Evolutionary conservation across 37 sponge, comb jelly and placozoan genomes (phyloP).

Genomic region (Dysidea cf. avara): DNA sequence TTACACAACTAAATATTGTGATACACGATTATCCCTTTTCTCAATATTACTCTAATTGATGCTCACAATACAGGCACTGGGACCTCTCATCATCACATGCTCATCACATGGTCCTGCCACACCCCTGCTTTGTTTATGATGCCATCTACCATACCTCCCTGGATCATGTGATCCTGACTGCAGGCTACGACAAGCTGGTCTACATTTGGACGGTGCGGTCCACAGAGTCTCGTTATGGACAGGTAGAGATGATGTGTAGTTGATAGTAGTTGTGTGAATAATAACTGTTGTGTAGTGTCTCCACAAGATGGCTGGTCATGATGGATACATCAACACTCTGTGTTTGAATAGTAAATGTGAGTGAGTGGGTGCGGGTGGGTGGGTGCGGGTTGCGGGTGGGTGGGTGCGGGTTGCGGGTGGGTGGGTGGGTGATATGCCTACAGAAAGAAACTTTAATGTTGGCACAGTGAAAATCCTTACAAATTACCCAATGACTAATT

Average conservation of each 20-base stretch:
- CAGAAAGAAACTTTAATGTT: slow-evolving; percentile 3
- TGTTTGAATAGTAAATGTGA: background rate
- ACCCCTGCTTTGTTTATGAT: slow-evolving; percentile 85
- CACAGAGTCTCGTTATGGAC: background rate
- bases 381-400: slow-evolving; percentile 49
- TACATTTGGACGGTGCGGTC: slow-evolving; percentile 61
- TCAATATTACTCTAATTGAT: no score
- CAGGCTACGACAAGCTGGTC: slow-evolving; percentile 71
- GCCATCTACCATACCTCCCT: slow-evolving; percentile 47
- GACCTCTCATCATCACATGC: background rate
- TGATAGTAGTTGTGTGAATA: background rate
- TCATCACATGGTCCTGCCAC: slow-evolving; percentile 70
- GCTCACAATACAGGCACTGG: background rate
- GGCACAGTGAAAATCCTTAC: slow-evolving; percentile 14
- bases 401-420: slow-evolving; percentile 46
- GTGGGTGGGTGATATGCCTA: slow-evolving; percentile 3
- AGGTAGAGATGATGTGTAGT: slow-evolving; percentile 10
- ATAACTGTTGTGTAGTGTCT: background rate
- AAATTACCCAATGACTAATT: no score
- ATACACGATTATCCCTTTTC: no score
- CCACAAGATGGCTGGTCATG: slow-evolving; percentile 36
- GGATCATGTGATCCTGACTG: slow-evolving; percentile 52
- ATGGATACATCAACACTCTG: slow-evolving; percentile 58
- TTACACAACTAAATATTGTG: no score
- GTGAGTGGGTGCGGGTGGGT: slow-evolving; percentile 67